A percentile compares a stretch with the other conserved stretches of the same genome.
These are phyloP conservation scores for Drosophila tripunctata DNA, from an alignment of 2,888 invertebrate species.

Conservation along the genomic window DNA sequence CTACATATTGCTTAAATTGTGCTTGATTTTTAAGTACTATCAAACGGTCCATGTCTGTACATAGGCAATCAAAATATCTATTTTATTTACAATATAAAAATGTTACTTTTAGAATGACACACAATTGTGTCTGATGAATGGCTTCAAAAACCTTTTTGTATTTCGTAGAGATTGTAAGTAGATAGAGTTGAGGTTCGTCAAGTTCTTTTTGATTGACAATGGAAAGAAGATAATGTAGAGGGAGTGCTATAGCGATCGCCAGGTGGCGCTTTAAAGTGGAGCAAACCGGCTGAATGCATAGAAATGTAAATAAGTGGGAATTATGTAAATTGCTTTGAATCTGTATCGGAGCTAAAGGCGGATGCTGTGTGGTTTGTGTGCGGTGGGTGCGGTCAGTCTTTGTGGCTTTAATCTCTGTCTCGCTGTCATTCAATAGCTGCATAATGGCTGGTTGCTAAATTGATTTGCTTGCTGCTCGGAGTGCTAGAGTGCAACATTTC, in stretches of 20 bases:
- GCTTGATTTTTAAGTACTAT: not conserved
- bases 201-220: slow-evolving; percentile 18
- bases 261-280: slow-evolving; percentile 31
- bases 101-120: not conserved
- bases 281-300: slow-evolving; percentile 6
- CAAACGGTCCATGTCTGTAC: not conserved
- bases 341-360: slow-evolving; percentile 23
- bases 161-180: slow-evolving; percentile 22
- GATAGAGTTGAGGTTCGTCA: slow-evolving; percentile 16
- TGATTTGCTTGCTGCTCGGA: slow-evolving; percentile 66
- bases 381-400: slow-evolving; percentile 22
- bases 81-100: not conserved
- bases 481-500: slow-evolving; percentile 48
- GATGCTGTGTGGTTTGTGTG: slow-evolving; percentile 34
- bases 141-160: slow-evolving; percentile 31
- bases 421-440: slow-evolving; percentile 55
- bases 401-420: slow-evolving; percentile 57
- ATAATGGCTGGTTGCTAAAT: slow-evolving; percentile 59
- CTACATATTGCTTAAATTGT: not conserved
- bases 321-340: slow-evolving; percentile 28
- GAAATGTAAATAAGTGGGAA: slow-evolving; percentile 12
- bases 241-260: slow-evolving; percentile 1
- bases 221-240: slow-evolving; percentile 3
- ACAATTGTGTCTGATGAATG: not conserved
- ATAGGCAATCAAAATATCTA: not conserved